Evolutionary conservation across 2,888 invertebrate species (phyloP).

Genomic region (Lagria hirta): DNA sequence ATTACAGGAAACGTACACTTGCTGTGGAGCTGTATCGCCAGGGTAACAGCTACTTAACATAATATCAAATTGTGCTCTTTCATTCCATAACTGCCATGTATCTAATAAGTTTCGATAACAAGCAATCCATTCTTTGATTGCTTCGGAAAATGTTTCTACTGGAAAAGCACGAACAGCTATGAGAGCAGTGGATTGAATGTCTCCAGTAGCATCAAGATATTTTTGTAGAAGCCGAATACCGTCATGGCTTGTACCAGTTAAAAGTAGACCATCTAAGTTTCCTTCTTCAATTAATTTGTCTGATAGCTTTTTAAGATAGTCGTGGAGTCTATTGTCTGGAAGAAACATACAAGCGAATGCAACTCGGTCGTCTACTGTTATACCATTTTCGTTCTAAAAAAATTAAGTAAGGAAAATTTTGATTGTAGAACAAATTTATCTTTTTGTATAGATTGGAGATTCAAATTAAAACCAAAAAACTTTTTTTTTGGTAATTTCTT

Average conservation of each 20-base stretch:
- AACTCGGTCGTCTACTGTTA: constrained; percentile 84
- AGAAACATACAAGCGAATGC: constrained; percentile 90
- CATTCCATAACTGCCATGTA: constrained; percentile 88
- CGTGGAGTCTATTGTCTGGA: constrained; percentile 75
- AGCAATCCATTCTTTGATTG: constrained; percentile 67
- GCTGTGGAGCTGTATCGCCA: constrained; percentile 61
- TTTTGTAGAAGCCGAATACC: constrained; percentile 80
- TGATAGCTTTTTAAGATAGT: constrained; percentile 74
- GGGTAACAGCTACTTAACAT: constrained; percentile 64
- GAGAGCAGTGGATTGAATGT: constrained; percentile 88
- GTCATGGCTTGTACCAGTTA: constrained; percentile 77
- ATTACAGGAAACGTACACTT: constrained; percentile 85
- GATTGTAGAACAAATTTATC: not conserved
- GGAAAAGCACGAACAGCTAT: constrained; percentile 78
- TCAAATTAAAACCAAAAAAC: no score
- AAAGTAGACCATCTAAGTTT: constrained; percentile 78
- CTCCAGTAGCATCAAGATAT: constrained; percentile 83
- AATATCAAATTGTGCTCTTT: constrained; percentile 87
- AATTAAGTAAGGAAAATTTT: constrained; percentile 15
- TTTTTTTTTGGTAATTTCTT: no score
- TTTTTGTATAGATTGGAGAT: no score
- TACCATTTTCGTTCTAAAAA: constrained; percentile 75
- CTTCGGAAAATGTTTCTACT: constrained; percentile 65
- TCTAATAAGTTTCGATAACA: constrained; percentile 85
- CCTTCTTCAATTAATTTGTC: constrained; percentile 73